These are phyloP conservation scores for Monopis laevigella DNA, from an alignment of 2,888 invertebrate species.

Conservation along the genomic window DNA sequence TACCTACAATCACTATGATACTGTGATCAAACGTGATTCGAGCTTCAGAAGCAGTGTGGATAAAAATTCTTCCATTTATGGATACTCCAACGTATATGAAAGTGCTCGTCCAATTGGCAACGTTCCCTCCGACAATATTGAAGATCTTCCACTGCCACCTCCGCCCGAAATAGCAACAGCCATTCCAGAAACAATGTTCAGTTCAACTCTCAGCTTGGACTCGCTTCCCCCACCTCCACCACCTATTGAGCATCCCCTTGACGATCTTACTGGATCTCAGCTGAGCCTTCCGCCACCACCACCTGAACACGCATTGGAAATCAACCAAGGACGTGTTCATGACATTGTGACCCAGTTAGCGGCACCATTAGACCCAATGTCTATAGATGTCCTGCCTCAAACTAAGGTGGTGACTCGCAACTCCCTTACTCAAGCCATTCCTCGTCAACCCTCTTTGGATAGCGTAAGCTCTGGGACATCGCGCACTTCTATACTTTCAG, in stretches of 20 bases:
- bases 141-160: constrained; percentile 72
- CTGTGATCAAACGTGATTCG: constrained; percentile 31
- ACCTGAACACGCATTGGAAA: constrained; percentile 56
- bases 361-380: constrained; percentile 44
- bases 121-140: constrained; percentile 25
- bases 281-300: constrained; percentile 82
- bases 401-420: background rate
- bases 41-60: constrained; percentile 36
- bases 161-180: constrained; percentile 62
- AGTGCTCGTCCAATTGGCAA: constrained; percentile 34
- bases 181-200: constrained; percentile 66
- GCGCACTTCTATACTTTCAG: constrained; percentile 47
- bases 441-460: constrained; percentile 65
- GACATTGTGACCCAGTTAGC: constrained; percentile 52
- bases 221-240: constrained; percentile 84
- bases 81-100: constrained; percentile 61
- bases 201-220: constrained; percentile 80
- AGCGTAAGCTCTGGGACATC: constrained; percentile 64
- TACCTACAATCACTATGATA: constrained; percentile 43
- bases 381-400: constrained; percentile 15
- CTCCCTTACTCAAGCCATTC: constrained; percentile 20
- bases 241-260: constrained; percentile 43
- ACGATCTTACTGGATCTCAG: constrained; percentile 75
- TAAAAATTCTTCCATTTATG: constrained; percentile 44
- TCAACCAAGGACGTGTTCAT: constrained; percentile 42